Percentiles rank a stretch among this genome's conserved stretches.
Conservation (phyloP, 2,888 invertebrate species). For the Empis stercorea region DNA sequence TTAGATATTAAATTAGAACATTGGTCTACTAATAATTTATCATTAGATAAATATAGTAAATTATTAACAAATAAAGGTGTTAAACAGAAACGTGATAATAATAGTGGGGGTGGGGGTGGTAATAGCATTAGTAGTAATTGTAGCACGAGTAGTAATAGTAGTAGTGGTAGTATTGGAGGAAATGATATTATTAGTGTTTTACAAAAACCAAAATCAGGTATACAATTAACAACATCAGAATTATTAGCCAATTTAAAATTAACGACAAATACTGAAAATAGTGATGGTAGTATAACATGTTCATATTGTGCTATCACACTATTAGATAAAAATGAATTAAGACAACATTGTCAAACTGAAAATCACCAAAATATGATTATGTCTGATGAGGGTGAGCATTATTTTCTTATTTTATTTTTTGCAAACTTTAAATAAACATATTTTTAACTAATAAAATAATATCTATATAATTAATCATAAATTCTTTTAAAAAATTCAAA, state of each 20-base stretch:
- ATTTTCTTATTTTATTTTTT: no score
- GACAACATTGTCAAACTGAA: slow-evolving; percentile 48
- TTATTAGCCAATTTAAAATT: slow-evolving; percentile 8
- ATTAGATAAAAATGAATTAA: slow-evolving; percentile 40
- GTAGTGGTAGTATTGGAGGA: slow-evolving; percentile 18
- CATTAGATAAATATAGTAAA: slow-evolving; percentile 34
- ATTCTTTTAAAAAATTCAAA: no score
- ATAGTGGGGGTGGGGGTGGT: slow-evolving; percentile 13
- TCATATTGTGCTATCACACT: slow-evolving; percentile 46
- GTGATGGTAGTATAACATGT: slow-evolving; percentile 34
- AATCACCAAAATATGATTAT: slow-evolving; percentile 51
- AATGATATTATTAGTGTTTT: slow-evolving; percentile 4
- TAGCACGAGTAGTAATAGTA: slow-evolving; percentile 10
- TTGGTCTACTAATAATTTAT: slow-evolving; percentile 36
- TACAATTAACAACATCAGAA: neutral
- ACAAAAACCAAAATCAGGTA: slow-evolving; percentile 3
- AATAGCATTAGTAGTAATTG: slow-evolving; percentile 14
- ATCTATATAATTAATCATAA: no score
- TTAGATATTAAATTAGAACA: slow-evolving; percentile 38
- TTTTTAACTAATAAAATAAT: no score
- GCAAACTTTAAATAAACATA: no score
- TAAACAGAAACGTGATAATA: slow-evolving; percentile 18
- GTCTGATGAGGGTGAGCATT: slow-evolving; percentile 47
- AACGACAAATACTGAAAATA: slow-evolving; percentile 9
- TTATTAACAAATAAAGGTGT: slow-evolving; percentile 30